These are phyloP conservation scores for Oithona nana DNA, from an alignment of 2,888 invertebrate genomes.

Conservation along the genomic window DNA sequence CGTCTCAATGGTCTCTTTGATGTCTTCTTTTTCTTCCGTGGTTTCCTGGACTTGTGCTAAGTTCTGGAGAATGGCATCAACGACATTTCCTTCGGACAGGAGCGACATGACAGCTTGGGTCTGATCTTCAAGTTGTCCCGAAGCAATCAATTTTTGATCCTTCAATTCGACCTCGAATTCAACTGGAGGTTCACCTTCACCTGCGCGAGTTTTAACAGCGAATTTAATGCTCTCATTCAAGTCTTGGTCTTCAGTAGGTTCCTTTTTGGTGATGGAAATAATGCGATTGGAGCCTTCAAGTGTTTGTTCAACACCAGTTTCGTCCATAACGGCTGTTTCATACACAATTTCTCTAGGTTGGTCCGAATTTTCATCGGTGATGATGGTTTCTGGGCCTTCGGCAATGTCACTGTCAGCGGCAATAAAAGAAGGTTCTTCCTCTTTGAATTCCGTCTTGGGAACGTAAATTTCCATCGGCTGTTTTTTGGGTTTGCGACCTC, in stretches of 20 bases:
- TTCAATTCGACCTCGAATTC: not conserved
- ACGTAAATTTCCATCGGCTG: not conserved
- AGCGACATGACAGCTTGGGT: not conserved
- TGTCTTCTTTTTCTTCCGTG: not conserved
- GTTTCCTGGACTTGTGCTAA: not conserved
- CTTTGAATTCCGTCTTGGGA: not conserved
- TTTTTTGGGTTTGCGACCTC: not conserved
- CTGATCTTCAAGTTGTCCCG: not conserved
- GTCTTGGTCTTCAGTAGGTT: not conserved
- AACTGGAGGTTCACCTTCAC: not conserved
- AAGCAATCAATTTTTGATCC: not conserved
- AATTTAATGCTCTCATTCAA: not conserved
- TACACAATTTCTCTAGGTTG: not conserved
- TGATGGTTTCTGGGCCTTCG: not conserved
- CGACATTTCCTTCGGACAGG: not conserved
- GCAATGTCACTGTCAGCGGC: not conserved
- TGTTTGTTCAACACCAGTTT: not conserved
- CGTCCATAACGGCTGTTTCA: not conserved
- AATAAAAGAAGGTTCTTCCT: not conserved
- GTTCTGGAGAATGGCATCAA: not conserved
- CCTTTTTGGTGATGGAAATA: not conserved
- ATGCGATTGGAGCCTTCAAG: not conserved
- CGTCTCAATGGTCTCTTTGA: not conserved
- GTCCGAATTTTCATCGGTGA: not conserved
- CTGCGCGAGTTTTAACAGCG: not conserved